Evolutionary conservation across 2,113 vertebrate species (phyloP).

Genomic region (Calidris pugnax): DNA sequence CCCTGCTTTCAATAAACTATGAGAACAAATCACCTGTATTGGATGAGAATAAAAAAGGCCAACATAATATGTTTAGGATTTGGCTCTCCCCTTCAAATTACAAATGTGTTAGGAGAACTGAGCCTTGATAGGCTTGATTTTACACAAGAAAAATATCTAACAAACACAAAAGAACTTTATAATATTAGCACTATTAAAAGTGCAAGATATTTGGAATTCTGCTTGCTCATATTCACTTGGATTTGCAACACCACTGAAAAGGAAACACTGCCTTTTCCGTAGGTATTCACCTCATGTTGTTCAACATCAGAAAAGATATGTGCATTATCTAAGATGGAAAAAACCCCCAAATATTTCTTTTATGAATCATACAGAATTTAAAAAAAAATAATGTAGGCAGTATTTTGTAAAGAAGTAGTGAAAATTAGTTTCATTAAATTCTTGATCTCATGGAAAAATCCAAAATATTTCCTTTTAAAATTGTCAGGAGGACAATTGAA

Average conservation of each 20-base stretch:
- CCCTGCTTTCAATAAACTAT: neutral
- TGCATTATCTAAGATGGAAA: neutral
- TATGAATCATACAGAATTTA: neutral
- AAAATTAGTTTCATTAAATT: neutral
- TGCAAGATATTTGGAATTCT: neutral
- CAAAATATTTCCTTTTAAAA: neutral
- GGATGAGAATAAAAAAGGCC: neutral
- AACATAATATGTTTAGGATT: neutral
- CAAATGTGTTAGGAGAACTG: neutral
- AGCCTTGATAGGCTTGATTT: neutral
- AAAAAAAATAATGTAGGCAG: neutral
- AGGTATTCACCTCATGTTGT: neutral
- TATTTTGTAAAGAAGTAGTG: neutral
- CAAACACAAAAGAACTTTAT: neutral
- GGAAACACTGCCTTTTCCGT: neutral
- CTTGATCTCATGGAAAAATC: neutral
- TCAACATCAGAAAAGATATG: neutral
- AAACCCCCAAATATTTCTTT: neutral
- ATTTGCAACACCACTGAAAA: neutral
- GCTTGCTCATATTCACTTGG: neutral
- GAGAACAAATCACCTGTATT: neutral
- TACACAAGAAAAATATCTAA: neutral
- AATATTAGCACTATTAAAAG: neutral
- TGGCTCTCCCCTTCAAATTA: neutral
- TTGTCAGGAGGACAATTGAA: neutral